Evolutionary conservation across 2,113 vertebrate species (phyloP), one percentile per base, ranked within the genome.

Genomic region (Lamprotornis superbus): DNA sequence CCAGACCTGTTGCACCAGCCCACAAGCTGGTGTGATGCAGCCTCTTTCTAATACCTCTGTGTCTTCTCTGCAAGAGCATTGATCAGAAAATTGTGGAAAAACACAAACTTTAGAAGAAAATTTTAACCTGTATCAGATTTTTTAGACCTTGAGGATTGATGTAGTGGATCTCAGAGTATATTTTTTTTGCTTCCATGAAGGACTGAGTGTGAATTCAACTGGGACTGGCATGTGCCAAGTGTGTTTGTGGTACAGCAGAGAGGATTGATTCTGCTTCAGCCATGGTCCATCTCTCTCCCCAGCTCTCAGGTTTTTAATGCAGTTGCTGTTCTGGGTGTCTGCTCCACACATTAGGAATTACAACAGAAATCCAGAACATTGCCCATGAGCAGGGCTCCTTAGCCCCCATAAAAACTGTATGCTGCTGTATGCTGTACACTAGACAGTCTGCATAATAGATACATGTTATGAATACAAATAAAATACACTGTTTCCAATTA

Each of bases 401-500:
- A 90, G 61, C 33, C 70, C 33, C 16, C 25, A 35, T 77, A 67
- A 83, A 87, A 97, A 61, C 74, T 67, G 15, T 49, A n/a, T 55
- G 81, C 63, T 85, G 50, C 74, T 67, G 15, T 49, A n/a, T 55
- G 81, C 63, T 85, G 50, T 83, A 71, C 46, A 64, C 42, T 81
- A 83, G 42, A 64, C 39, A 50, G 44, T 28, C 35, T 86, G 71
- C 5, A 9, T 59, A 40, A 83, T 44, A 90, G 47, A 63, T 84
- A 22, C 22, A 83, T 68, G 56, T 83, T 86, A 75, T 37, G 78
- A 96, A 94, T 95, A 85, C 67, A 89, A 95, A 95, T 73, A 96
- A 95, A 95, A 95, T 46, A 61, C 37, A 70, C 57, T 49, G 0
- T 77, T 95, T 78, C 78, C 53, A 85, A 87, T 83, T 90, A 94